These are phyloP conservation scores for Troglohyphantes excavatus DNA, from an alignment of 2,888 invertebrate species.

Conservation along the genomic window DNA sequence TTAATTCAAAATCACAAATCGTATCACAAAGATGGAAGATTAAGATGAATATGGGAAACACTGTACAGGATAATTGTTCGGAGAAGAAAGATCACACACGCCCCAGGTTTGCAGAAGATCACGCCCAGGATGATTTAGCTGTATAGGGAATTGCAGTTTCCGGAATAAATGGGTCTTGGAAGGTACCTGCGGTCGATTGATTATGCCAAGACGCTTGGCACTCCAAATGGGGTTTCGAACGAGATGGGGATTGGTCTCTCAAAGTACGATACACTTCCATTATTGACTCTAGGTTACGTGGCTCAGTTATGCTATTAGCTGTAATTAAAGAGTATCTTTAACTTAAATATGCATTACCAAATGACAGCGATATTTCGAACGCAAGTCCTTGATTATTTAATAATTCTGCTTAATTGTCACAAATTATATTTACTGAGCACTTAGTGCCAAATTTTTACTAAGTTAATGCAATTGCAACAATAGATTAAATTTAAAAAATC, in stretches of 20 bases:
- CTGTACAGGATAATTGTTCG: background rate
- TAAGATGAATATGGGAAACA: background rate
- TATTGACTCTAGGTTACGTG: background rate
- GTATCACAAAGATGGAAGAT: background rate
- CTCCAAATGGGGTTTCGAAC: background rate
- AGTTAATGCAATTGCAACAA: no score
- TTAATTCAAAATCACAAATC: background rate
- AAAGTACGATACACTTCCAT: background rate
- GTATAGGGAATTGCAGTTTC: background rate
- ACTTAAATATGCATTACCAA: background rate
- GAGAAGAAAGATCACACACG: background rate
- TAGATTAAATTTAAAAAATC: no score
- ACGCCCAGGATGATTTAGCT: background rate
- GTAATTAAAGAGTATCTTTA: slow-evolving; percentile 6
- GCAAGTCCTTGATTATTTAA: no score
- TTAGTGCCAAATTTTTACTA: no score
- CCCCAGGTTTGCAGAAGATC: no score
- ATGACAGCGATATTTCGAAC: slow-evolving; percentile 9
- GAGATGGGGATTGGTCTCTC: background rate
- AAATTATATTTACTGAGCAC: no score
- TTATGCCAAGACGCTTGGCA: background rate
- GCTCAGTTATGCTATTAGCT: background rate
- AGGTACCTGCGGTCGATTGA: background rate
- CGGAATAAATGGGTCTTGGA: background rate
- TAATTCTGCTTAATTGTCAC: no score